A percentile compares a stretch with the other conserved stretches of the same genome.
Conservation (phyloP, 1,140 invertebrate species). For the Sitophilus oryzae region DNA sequence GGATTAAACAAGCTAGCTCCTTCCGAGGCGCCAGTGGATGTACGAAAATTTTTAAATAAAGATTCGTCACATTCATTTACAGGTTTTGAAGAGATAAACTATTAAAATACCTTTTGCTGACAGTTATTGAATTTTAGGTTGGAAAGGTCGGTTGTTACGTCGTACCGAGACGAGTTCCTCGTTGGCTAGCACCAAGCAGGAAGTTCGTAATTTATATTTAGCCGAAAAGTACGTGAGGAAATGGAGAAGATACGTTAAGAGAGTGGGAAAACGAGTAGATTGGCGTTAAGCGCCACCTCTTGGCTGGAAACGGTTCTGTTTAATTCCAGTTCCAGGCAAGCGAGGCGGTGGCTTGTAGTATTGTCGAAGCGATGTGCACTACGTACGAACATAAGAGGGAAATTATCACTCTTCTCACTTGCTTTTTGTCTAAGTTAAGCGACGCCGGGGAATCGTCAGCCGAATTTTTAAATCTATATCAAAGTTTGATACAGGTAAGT, state of each 20-base stretch:
- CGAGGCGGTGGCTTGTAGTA: conserved; percentile 83
- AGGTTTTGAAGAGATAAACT: too few species aligned
- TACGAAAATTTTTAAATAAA: conserved; percentile 69
- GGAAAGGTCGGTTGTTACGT: conserved; percentile 47
- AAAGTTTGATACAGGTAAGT: conserved; percentile 63
- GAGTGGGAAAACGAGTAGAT: conserved; percentile 29
- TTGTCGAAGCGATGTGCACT: conserved; percentile 77
- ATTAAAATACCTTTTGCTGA: too few species aligned
- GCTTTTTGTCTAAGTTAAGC: conserved; percentile 79
- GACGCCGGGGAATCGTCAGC: conserved; percentile 82
- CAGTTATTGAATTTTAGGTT: too few species aligned
- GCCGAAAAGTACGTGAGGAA: conserved; percentile 70
- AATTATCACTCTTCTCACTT: conserved; percentile 80
- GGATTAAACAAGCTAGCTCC: conserved; percentile 28
- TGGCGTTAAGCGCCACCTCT: conserved; percentile 57
- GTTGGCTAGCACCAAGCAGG: conserved; percentile 29
- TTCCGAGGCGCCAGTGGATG: conserved; percentile 60
- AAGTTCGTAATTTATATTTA: conserved; percentile 50
- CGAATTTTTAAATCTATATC: conserved; percentile 86
- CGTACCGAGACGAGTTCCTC: conserved; percentile 14
- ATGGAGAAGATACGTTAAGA: conserved; percentile 47
- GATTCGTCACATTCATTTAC: conserved; percentile 65
- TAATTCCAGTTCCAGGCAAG: conserved; percentile 82
- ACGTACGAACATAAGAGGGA: conserved; percentile 65
- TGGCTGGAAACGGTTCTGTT: conserved; percentile 89